Evolutionary conservation across 1,140 invertebrate genomes (phyloP).

Genomic region (Diploscapter pachys): DNA sequence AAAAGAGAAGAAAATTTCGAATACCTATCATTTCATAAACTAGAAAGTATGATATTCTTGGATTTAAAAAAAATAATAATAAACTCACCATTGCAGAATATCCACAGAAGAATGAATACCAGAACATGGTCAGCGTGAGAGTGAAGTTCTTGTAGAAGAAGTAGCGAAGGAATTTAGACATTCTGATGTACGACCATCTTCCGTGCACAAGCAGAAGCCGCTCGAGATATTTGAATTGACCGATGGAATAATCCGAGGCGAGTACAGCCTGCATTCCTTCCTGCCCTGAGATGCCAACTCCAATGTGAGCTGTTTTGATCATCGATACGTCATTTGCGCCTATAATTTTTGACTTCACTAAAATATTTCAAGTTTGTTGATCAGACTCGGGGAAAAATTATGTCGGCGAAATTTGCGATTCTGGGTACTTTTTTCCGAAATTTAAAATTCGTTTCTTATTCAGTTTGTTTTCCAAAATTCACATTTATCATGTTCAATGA

Average conservation of each 20-base stretch:
- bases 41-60: neutral
- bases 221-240: conserved; percentile 93
- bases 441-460: neutral
- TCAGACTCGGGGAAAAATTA: neutral
- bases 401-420: neutral
- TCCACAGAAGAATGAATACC: conserved; percentile 99
- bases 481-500: no score
- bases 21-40: neutral
- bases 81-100: conserved; percentile 88
- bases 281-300: conserved; percentile 69
- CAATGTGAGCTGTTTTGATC: conserved; percentile 99
- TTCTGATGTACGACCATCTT: conserved; percentile 73
- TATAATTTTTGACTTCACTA: neutral
- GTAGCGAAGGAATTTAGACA: conserved; percentile 96
- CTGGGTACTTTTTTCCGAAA: neutral
- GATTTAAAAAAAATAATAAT: neutral
- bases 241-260: conserved; percentile 93
- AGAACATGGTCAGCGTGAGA: conserved; percentile 98
- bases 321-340: conserved; percentile 98
- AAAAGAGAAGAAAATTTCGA: neutral
- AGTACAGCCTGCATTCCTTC: conserved; percentile 97
- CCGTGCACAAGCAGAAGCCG: conserved; percentile 92
- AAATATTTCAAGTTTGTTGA: neutral
- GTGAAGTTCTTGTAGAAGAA: conserved; percentile 99
- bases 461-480: no score